These are phyloP conservation scores for Macaca nemestrina DNA, from an alignment of 2,113 vertebrate species.

Conservation along the genomic window DNA sequence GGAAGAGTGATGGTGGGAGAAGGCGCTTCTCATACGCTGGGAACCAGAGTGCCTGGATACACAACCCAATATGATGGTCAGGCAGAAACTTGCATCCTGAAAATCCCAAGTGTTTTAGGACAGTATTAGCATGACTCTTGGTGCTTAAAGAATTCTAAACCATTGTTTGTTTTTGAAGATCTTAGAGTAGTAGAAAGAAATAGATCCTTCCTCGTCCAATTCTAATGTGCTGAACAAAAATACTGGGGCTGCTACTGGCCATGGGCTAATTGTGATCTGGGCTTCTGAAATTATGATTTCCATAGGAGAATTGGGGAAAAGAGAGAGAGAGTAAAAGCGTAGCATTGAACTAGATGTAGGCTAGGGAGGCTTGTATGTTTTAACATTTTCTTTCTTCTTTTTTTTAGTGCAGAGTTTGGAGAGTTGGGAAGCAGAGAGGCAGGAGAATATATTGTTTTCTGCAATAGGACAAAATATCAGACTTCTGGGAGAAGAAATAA, in stretches of 20 bases:
- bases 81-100: neutral
- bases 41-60: neutral
- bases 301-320: neutral
- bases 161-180: neutral
- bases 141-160: neutral
- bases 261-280: neutral
- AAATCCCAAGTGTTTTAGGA: neutral
- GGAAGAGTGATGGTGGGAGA: no score
- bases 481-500: neutral
- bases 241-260: neutral
- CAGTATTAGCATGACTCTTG: neutral
- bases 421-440: neutral
- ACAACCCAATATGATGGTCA: neutral
- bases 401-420: neutral
- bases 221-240: neutral
- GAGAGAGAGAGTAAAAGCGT: neutral
- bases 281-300: neutral
- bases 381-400: neutral
- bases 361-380: neutral
- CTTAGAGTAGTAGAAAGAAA: neutral
- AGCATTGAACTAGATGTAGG: accelerated
- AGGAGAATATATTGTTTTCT: neutral
- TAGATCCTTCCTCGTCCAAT: neutral
- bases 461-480: neutral
- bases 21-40: neutral